phyloP scores from a whole-genome alignment of 2,888 invertebrate genomes.

The Aspidiotus destructor region DNA sequence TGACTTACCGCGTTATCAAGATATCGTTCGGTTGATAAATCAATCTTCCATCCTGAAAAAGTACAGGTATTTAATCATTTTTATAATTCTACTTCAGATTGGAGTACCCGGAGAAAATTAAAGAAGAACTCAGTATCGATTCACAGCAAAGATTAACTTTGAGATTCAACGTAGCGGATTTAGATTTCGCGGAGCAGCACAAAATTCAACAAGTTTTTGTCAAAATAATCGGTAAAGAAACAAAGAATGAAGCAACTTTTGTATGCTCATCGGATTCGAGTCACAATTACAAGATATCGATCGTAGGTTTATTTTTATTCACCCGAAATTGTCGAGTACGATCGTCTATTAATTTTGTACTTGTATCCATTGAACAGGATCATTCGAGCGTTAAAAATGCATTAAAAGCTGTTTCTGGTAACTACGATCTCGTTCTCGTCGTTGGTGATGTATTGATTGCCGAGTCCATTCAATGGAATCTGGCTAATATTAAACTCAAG shows the following conservation, averaged over 20 bases:
- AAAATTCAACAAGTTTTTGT: slow-evolving; percentile 81
- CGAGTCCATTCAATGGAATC: slow-evolving; percentile 78
- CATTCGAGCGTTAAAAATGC: slow-evolving; percentile 44
- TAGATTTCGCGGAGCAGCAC: slow-evolving; percentile 55
- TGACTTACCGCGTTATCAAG: background rate
- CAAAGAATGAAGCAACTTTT: slow-evolving; percentile 78
- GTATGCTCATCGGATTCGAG: slow-evolving; percentile 80
- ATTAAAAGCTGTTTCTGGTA: slow-evolving; percentile 64
- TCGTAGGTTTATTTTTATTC: slow-evolving; percentile 50
- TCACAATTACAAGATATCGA: slow-evolving; percentile 72
- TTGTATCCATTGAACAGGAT: slow-evolving; percentile 21
- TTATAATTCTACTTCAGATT: slow-evolving; percentile 48
- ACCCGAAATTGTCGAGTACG: background rate
- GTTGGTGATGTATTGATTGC: slow-evolving; percentile 85
- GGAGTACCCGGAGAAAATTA: slow-evolving; percentile 60
- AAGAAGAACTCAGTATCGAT: slow-evolving; percentile 67
- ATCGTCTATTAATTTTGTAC: background rate
- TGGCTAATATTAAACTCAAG: slow-evolving; percentile 68
- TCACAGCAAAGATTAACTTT: slow-evolving; percentile 78
- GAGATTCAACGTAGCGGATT: slow-evolving; percentile 69
- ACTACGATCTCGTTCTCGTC: slow-evolving; percentile 70
- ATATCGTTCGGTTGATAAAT: no score
- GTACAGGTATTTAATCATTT: background rate
- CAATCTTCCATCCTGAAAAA: background rate
- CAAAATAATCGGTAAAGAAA: slow-evolving; percentile 56